phyloP scores from a whole-genome alignment of 2,797 vertebrate species.

The Anabas testudineus region DNA sequence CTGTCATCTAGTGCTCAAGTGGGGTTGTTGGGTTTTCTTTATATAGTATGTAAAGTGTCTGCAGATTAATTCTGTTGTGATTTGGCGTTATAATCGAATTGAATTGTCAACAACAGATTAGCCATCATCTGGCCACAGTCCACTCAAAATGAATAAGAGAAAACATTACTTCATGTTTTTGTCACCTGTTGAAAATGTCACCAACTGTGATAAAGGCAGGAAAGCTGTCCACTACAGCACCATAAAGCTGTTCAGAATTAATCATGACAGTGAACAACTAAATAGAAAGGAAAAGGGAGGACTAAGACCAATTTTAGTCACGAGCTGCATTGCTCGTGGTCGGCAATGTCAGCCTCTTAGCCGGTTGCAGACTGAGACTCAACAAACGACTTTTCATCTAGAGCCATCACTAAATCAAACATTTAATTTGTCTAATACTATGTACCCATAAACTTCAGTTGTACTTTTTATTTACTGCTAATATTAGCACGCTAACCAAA shows the following conservation, averaged over 20 bases:
- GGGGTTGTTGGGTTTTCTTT: too few relatives aligned
- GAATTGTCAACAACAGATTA: constrained; percentile 28
- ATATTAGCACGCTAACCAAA: too few relatives aligned
- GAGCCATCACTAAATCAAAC: too few relatives aligned
- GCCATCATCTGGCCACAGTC: constrained; percentile 14
- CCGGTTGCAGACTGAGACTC: neutral
- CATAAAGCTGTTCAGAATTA: constrained; percentile 22
- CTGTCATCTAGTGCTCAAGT: too few relatives aligned
- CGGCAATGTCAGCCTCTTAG: neutral
- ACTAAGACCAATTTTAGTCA: neutral
- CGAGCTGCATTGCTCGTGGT: too few relatives aligned
- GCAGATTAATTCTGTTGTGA: too few relatives aligned
- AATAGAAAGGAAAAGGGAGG: neutral
- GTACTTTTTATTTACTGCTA: too few relatives aligned
- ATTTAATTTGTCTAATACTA: too few relatives aligned
- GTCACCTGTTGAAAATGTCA: constrained; percentile 45
- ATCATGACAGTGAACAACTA: constrained; percentile 19
- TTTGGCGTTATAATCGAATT: too few relatives aligned
- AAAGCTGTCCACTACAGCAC: neutral
- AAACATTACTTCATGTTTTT: constrained; percentile 41
- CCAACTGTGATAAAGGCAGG: constrained; percentile 40
- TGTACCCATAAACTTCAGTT: too few relatives aligned
- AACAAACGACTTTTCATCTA: neutral
- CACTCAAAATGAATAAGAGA: constrained; percentile 7
- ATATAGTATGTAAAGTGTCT: too few relatives aligned